A percentile compares a stretch with the other conserved stretches of the same genome.
Conservation (phyloP, 2,888 invertebrate genomes). For the Ethmia dodecea region DNA sequence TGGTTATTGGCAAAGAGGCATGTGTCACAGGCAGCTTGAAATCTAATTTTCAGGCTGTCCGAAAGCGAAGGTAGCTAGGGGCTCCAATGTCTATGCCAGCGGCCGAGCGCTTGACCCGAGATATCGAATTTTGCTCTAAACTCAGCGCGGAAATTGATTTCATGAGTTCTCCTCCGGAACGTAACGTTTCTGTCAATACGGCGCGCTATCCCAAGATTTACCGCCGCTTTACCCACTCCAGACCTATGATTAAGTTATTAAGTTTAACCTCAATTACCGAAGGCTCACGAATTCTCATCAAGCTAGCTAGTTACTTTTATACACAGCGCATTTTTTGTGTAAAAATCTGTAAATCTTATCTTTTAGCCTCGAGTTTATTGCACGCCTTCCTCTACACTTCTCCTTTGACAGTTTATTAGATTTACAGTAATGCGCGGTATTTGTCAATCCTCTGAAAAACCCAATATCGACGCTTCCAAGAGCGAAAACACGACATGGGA, state of each 20-base stretch:
- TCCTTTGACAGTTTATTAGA: conserved; percentile 25
- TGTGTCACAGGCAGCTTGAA: conserved; percentile 52
- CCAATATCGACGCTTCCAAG: conserved; percentile 51
- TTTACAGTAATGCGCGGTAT: conserved; percentile 36
- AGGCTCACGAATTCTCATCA: too few species aligned
- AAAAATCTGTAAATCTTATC: too few species aligned
- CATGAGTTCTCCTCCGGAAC: conserved; percentile 47
- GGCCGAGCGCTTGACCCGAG: conserved; percentile 19
- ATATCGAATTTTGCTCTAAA: conserved; percentile 54
- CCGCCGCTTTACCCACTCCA: too few species aligned
- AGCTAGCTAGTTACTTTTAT: too few species aligned
- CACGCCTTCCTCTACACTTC: background rate
- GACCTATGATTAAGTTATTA: too few species aligned
- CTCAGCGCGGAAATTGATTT: conserved; percentile 62
- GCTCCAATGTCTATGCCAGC: conserved; percentile 23
- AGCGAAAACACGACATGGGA: conserved; percentile 46
- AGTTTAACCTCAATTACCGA: too few species aligned
- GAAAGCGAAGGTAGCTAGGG: conserved; percentile 42
- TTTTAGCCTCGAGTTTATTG: too few species aligned
- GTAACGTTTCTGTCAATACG: conserved; percentile 48
- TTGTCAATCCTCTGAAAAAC: conserved; percentile 41
- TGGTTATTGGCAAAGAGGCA: too few species aligned
- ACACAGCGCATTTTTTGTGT: too few species aligned
- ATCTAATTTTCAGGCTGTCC: conserved; percentile 64
- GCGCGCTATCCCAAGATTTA: conserved; percentile 43